These are phyloP conservation scores for Dissostichus mawsoni DNA, from an alignment of 2,113 vertebrate genomes.

Conservation along the genomic window DNA sequence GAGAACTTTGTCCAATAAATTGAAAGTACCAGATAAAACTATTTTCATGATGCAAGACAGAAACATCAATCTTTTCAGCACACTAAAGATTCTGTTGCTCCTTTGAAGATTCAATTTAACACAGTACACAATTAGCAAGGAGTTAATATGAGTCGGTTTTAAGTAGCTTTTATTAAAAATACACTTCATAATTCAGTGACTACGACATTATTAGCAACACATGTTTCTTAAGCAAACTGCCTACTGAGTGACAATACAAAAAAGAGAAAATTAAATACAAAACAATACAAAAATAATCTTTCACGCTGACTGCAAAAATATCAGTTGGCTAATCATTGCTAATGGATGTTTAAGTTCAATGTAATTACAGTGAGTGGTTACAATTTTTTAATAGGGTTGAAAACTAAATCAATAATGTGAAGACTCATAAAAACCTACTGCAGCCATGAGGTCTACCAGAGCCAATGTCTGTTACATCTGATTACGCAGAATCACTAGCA, in stretches of 20 bases:
- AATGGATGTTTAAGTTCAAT: conserved; percentile 14
- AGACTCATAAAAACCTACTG: conserved; percentile 35
- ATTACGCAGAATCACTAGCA: conserved; percentile 48
- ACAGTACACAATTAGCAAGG: neutral
- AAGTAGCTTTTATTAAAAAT: conserved; percentile 61
- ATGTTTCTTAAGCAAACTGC: conserved; percentile 15
- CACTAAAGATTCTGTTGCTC: neutral
- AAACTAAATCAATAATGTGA: conserved; percentile 3
- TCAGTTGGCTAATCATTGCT: conserved; percentile 4
- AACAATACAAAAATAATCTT: conserved; percentile 1
- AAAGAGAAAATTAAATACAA: neutral
- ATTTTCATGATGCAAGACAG: neutral
- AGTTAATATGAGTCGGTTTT: neutral
- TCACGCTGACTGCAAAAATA: conserved; percentile 36
- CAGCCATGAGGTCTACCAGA: conserved; percentile 22
- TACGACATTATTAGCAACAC: conserved; percentile 42
- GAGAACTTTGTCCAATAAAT: neutral
- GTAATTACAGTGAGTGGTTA: conserved; percentile 46
- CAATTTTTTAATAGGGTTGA: neutral
- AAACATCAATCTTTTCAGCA: neutral
- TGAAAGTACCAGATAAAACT: neutral
- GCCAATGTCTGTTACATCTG: conserved; percentile 18
- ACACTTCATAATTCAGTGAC: conserved; percentile 39
- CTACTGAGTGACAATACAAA: conserved; percentile 41
- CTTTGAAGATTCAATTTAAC: neutral